phyloP scores from a whole-genome alignment of 1,140 invertebrate species.

The Papilio helenus region DNA sequence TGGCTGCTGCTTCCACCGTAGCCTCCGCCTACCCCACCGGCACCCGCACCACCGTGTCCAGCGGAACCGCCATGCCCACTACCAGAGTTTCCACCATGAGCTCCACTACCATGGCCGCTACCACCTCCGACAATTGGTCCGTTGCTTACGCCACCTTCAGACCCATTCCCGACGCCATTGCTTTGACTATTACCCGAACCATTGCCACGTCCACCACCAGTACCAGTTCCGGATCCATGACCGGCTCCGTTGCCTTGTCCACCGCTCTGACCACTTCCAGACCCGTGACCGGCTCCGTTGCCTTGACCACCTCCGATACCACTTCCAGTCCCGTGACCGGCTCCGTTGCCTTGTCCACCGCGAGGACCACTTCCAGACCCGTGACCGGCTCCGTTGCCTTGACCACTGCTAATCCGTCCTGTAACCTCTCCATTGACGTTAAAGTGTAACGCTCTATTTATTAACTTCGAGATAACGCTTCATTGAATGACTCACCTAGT shows the following conservation, averaged over 20 bases:
- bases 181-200: conserved; percentile 38
- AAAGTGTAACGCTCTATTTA: conserved; percentile 41
- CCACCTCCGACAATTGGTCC: conserved; percentile 39
- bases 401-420: conserved; percentile 18
- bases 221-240: background rate
- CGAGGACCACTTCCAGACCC: background rate
- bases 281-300: background rate
- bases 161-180: background rate
- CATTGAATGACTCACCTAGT: conserved; percentile 28
- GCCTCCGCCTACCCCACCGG: conserved; percentile 48
- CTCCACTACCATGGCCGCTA: conserved; percentile 9
- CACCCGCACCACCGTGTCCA: conserved; percentile 44
- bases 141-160: conserved; percentile 38
- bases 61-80: conserved; percentile 43
- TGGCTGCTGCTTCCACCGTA: conserved; percentile 43
- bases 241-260: background rate
- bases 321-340: background rate
- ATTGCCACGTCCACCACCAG: background rate
- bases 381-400: background rate
- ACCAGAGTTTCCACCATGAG: conserved; percentile 39
- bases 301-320: background rate
- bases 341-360: background rate
- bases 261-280: background rate
- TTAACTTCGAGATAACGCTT: conserved; percentile 38
- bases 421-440: conserved; percentile 26